Conservation (phyloP, 2,113 vertebrate species). For the Syngnathus scovelli region DNA sequence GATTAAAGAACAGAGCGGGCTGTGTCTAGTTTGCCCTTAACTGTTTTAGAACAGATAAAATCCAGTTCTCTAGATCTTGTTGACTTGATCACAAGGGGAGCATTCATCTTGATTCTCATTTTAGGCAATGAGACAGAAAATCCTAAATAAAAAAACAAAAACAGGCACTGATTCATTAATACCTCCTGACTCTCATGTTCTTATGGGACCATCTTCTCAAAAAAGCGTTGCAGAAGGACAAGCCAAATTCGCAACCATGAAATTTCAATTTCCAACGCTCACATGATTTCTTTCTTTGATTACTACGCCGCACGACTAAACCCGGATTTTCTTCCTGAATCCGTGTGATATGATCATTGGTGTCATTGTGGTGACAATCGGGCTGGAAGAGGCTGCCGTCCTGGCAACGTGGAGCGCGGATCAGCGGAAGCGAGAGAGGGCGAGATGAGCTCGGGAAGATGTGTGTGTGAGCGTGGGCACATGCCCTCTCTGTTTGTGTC, state of each 20-base stretch:
- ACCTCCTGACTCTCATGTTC: neutral
- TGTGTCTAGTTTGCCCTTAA: neutral
- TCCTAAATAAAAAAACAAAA: no score
- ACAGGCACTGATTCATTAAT: neutral
- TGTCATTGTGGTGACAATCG: neutral
- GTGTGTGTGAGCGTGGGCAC: conserved; percentile 61
- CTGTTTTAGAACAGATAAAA: neutral
- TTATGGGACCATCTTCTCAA: neutral
- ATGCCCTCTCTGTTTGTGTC: conserved; percentile 72
- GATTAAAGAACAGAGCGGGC: no score
- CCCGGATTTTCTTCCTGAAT: neutral
- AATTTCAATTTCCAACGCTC: neutral
- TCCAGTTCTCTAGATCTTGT: neutral
- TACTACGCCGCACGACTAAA: neutral
- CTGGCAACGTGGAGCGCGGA: conserved; percentile 24
- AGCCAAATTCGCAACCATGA: neutral
- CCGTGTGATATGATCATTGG: neutral
- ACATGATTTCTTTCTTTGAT: neutral
- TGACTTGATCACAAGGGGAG: neutral
- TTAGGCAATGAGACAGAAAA: neutral
- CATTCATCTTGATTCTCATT: no score
- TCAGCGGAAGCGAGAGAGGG: conserved; percentile 35
- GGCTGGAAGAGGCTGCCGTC: conserved; percentile 18
- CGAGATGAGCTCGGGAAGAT: conserved; percentile 25
- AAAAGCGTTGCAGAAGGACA: neutral